phyloP scores from a whole-genome alignment of 1,140 invertebrate genomes.

The Drosophila rhopaloa region DNA sequence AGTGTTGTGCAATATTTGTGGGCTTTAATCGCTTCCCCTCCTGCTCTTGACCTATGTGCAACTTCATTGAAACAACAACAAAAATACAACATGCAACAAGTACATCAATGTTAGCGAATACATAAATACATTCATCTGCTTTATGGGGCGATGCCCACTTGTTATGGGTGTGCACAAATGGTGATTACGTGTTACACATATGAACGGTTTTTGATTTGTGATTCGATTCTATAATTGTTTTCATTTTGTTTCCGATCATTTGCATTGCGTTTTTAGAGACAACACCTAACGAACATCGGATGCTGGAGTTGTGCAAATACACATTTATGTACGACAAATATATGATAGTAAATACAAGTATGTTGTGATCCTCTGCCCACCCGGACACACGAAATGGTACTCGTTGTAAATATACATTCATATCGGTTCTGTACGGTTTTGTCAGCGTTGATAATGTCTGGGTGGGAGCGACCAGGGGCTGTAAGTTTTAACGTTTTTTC shows the following conservation, averaged over 20 bases:
- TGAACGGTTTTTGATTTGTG: conserved; percentile 34
- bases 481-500: too few species aligned
- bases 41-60: conserved; percentile 26
- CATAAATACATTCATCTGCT: conserved; percentile 48
- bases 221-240: conserved; percentile 10
- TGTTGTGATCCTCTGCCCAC: neutral
- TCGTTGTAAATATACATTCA: neutral
- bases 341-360: conserved; percentile 22
- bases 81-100: conserved; percentile 53
- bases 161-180: conserved; percentile 2
- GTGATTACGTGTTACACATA: conserved; percentile 17
- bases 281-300: conserved; percentile 8
- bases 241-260: conserved; percentile 2
- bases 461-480: neutral
- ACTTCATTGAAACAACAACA: conserved; percentile 47
- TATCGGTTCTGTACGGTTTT: conserved; percentile 4
- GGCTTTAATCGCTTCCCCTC: neutral
- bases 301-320: conserved; percentile 14
- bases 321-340: conserved; percentile 20
- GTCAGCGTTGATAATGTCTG: neutral
- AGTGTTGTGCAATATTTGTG: neutral
- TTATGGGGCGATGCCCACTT: too few species aligned
- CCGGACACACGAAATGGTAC: conserved; percentile 16
- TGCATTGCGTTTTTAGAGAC: conserved; percentile 2
- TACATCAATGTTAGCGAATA: conserved; percentile 50